Evolutionary conservation across 2,888 invertebrate species (phyloP), one percentile per base, ranked within the genome.

Genomic region (Calliphora vomitoria): DNA sequence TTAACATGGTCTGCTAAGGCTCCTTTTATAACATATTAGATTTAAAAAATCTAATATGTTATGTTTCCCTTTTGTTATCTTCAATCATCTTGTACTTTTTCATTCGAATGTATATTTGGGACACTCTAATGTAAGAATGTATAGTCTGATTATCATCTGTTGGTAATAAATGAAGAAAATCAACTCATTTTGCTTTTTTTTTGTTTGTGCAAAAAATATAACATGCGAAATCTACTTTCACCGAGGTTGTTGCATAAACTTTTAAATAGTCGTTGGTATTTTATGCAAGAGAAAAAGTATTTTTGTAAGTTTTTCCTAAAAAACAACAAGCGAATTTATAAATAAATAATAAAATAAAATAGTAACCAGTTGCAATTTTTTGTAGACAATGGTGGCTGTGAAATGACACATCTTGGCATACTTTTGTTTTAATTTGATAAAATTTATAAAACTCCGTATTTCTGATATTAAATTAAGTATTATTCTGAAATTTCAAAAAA

Each of bases 141-240:
- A 58, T 68, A 75, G 62, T 68, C 38, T 78, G 82, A 83, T 83
- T 71, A 71, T 71, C 82, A 83, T 83, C 82, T 71, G 76, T 20
- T 69, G 62, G 50, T 15, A 71, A 69, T 71, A 76, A 71, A 64
- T 50, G 18, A 71, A 76, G 25, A 82, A 75, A 50, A 69, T 20
- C 31, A 53, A 76, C 74, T 60, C 10, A 44, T 69, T 82, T 82
- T 50, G n/a, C n/a, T n/a, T n/a, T n/a, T n/a, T 10, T 58, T 25
- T 47, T 69, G 18, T 53, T 10, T 31, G 15, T 38, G 20, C 8
- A 55, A 72, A 8, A 74, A 75, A 75, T 75, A 41, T 75, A 60
- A 69, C 82, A 82, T 62, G 75, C 75, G 75, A 82, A 75, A 20
- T 60, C 66, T 72, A 66, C 58, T 64, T 72, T 58, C 20, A 68